Conservation (phyloP, 2,888 invertebrate species). For the Unio delphinus region DNA sequence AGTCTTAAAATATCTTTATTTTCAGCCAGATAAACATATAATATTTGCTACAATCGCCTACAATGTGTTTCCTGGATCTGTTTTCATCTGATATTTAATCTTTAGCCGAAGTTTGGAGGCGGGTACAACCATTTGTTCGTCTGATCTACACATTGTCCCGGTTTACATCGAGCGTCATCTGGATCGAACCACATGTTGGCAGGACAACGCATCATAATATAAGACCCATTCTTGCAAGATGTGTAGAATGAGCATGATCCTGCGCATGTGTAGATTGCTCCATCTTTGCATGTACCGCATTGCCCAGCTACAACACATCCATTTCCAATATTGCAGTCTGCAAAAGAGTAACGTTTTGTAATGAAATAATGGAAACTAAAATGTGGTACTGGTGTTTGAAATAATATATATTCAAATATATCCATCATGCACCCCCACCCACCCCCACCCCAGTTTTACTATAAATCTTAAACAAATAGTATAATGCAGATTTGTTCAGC, state of each 20-base stretch:
- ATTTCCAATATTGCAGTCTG: slow-evolving; percentile 42
- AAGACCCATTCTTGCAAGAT: slow-evolving; percentile 32
- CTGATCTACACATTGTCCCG: slow-evolving; percentile 22
- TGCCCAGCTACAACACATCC: slow-evolving; percentile 30
- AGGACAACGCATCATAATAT: slow-evolving; percentile 22
- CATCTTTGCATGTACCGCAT: slow-evolving; percentile 30
- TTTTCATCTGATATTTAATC: too few relatives aligned
- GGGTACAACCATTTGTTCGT: slow-evolving; percentile 17
- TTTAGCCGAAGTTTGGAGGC: too few relatives aligned
- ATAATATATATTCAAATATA: too few relatives aligned
- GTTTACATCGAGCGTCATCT: slow-evolving; percentile 21
- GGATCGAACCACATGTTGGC: slow-evolving; percentile 28
- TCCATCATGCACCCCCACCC: too few relatives aligned
- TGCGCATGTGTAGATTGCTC: slow-evolving; percentile 29
- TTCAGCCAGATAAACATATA: too few relatives aligned
- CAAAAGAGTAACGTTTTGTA: slow-evolving; percentile 10
- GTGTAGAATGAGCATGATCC: slow-evolving; percentile 36
- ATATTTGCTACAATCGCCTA: too few relatives aligned
- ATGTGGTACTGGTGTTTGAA: too few relatives aligned
- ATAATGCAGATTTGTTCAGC: too few relatives aligned
- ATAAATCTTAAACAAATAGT: too few relatives aligned
- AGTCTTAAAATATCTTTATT: too few relatives aligned
- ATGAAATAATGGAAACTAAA: neutral
- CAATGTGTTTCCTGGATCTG: too few relatives aligned
- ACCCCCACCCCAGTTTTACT: too few relatives aligned